Base-by-base conservation (phyloP, 2,888 invertebrate genomes). In the Campoplex capitator region DNA sequence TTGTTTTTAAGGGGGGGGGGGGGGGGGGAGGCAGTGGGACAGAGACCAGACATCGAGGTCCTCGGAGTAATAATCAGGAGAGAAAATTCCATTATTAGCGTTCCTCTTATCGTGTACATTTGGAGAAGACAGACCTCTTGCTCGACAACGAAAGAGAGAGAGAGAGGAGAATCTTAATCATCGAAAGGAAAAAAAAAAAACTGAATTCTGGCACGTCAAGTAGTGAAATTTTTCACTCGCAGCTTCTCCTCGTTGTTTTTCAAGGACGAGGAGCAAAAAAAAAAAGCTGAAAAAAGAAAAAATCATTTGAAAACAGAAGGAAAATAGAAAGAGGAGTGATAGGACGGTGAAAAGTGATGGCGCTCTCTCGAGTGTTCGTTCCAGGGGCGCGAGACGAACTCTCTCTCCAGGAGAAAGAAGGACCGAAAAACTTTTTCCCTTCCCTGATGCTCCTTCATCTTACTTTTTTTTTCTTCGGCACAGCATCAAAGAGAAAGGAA, bases 401-500 rank as follows among this genome's bases (percentile, higher is more conserved):
- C 62, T 62, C 62, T 62, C 62, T 32, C 32, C 62, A 32, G 32
- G 62, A 82, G 83, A 74, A 80, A 81, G 73, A 62, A 81, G 56
- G 38, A 51, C 23, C 38, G 28, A 68, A 62, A 75, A 70, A 71
- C 28, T 42, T 23, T 42, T 77, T 65, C 71, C 28, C 74, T 45
- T 11, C 45, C 13, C 13, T 13, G 6, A 6, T 7, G 11, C 45
- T 45, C 23, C n/a, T 13, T 74, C 78, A 58, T 70, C 74, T 58
- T 38, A 1, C 1, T 38, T 38, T 38, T 38, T 38, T 16, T 28
- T 23, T 51, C 38, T 68, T 79, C 78, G 80, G 76, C 74, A 67
- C 23, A 70, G 54, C 85, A 77, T 91, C 90, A 91, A 91, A 91
- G 89, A 80, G 68, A 88, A 86, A 74, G 80, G 73, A 35, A 77